These are phyloP conservation scores for Pseudococcus jackbeardsleyi DNA, from an alignment of 2,888 invertebrate genomes.

Conservation along the genomic window DNA sequence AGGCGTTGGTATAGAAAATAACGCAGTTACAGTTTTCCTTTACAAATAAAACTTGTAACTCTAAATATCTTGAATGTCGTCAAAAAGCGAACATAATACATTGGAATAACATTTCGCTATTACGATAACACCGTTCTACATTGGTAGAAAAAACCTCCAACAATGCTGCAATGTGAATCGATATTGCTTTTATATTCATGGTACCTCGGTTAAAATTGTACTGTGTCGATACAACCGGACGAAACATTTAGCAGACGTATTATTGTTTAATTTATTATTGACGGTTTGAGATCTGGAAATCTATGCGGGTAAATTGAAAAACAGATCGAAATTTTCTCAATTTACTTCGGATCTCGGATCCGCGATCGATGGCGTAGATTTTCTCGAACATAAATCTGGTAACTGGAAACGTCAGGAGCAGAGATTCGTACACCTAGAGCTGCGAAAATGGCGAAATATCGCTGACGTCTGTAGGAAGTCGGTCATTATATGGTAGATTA, in stretches of 20 bases:
- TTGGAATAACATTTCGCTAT: slow-evolving; percentile 43
- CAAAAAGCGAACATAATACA: slow-evolving; percentile 38
- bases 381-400: neutral
- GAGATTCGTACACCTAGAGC: neutral
- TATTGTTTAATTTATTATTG: slow-evolving; percentile 25
- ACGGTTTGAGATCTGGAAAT: neutral
- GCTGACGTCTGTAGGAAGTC: neutral
- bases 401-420: neutral
- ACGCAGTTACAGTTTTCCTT: slow-evolving; percentile 5
- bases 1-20: slow-evolving; percentile 16
- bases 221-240: neutral
- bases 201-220: slow-evolving; percentile 32
- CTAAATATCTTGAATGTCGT: slow-evolving; percentile 49
- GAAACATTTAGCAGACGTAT: neutral
- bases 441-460: neutral
- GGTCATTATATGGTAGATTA: neutral
- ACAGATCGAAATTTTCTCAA: no score
- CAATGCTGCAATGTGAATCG: slow-evolving; percentile 51
- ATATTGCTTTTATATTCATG: slow-evolving; percentile 55
- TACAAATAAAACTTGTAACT: slow-evolving; percentile 33
- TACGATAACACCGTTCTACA: slow-evolving; percentile 12
- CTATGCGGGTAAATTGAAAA: neutral
- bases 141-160: neutral
- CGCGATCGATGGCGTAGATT: neutral
- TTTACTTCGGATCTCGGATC: neutral